Evolutionary conservation across 2,113 vertebrate genomes (phyloP).

Genomic region (Muntiacus muntjak): DNA sequence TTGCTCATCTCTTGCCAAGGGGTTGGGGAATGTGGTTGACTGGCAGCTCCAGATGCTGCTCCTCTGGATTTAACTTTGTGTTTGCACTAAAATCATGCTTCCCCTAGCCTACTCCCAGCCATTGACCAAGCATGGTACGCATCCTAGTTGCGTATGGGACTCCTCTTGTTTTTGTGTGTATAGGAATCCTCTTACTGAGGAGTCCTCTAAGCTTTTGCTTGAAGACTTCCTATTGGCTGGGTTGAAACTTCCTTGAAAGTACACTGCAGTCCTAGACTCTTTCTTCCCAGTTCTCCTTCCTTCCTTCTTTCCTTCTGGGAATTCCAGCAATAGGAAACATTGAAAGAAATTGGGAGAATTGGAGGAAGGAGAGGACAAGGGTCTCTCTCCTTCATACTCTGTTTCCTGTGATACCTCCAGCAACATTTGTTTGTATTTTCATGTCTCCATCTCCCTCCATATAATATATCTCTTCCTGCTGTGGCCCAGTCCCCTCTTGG

Average conservation of each 20-base stretch:
- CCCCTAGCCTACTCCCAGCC: not conserved
- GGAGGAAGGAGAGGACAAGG: not conserved
- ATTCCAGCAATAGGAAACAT: not conserved
- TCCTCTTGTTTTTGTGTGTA: not conserved
- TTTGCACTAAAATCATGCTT: not conserved
- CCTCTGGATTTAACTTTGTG: not conserved
- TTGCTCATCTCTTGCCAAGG: not conserved
- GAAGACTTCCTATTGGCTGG: not conserved
- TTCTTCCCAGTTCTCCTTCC: not conserved
- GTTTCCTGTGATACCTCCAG: not conserved
- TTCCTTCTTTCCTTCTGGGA: not conserved
- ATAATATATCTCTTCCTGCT: not conserved
- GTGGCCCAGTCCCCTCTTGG: not conserved
- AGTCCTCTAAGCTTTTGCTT: not conserved
- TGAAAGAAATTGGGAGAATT: not conserved
- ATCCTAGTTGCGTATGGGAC: not conserved
- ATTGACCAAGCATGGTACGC: not conserved
- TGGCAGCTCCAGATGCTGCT: not conserved
- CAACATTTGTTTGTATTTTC: not conserved
- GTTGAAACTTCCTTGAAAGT: not conserved
- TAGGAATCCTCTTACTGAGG: not conserved
- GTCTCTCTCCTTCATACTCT: not conserved
- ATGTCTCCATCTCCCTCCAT: not conserved
- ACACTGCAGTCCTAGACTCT: not conserved
- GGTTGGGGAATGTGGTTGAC: not conserved